Percentiles rank a stretch among this genome's conserved stretches.
phyloP scores from a whole-genome alignment of 2,797 vertebrate genomes.

The Oreonectes daqikongensis region DNA sequence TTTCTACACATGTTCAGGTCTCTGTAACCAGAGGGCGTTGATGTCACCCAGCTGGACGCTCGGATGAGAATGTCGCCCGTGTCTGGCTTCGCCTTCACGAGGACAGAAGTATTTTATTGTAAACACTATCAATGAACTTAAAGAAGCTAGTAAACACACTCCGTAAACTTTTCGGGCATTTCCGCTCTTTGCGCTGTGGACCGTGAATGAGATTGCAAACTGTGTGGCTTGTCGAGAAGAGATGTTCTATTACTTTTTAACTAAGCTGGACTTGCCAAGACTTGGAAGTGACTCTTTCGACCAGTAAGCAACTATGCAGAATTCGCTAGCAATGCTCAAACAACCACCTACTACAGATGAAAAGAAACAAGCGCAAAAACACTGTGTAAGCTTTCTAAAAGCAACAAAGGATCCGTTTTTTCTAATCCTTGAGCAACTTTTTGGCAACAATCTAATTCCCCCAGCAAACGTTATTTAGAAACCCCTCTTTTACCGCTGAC shows the following conservation, averaged over 20 bases:
- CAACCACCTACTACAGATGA: too few species aligned
- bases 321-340: too few species aligned
- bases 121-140: background rate
- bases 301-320: too few species aligned
- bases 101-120: background rate
- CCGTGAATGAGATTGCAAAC: background rate
- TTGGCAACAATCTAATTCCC: background rate
- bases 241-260: too few species aligned
- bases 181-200: background rate
- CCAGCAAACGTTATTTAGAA: background rate
- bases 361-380: too few species aligned
- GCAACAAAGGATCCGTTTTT: background rate
- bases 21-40: slow-evolving; percentile 46
- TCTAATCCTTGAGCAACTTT: background rate
- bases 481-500: background rate
- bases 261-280: too few species aligned
- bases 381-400: background rate
- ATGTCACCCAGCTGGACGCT: slow-evolving; percentile 57
- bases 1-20: slow-evolving; percentile 46
- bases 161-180: background rate
- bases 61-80: slow-evolving; percentile 21
- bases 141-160: background rate
- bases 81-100: slow-evolving; percentile 4
- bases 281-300: too few species aligned
- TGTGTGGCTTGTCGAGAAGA: background rate